Base-by-base conservation (phyloP, 2,113 vertebrate genomes). In the Tachycineta bicolor region DNA sequence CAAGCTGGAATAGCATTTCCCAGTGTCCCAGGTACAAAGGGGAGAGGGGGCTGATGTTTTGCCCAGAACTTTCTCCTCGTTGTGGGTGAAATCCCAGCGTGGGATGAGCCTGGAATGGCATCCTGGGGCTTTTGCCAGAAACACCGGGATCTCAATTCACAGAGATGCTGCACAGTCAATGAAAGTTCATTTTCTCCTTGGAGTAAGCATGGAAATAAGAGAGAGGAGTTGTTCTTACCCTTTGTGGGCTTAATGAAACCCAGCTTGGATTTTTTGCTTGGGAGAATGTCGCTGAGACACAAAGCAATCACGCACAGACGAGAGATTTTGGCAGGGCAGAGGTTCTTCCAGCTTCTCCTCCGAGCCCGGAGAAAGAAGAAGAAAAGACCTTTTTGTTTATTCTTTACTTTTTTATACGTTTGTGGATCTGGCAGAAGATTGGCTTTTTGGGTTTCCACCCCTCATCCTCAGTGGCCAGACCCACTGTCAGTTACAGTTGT, bases 211-310 rank as follows among this genome's bases (percentile, higher is more conserved):
- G 11, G 33, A n/a, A 87, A 43, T 65, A 28, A 47, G 37, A 34
- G 5, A 0, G 2, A 67, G 11, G 37, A 6, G 6, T 14, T 65
- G 4, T 15, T 19, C 31, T 68, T 43, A 22, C 9, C 44, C 53
- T 43, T 18, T 6, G 7, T 60, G 56, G 22, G 39, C 47, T 74
- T 28, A 7, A 24, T 17, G 11, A 78, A 91, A 39, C 24, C 70
- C 53, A 55, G 0, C 34, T 33, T 62, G 82, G 29, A 17, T 71
- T 69, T 14, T 44, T 82, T 2, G 0, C 52, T 12, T n/a, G 60
- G 70, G 63, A 60, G n/a, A n/a, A n/a, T n/a, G n/a, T n/a, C n/a
- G n/a, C n/a, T n/a, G n/a, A n/a, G n/a, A n/a, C n/a, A n/a, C n/a
- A n/a, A n/a, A n/a, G n/a, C n/a, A n/a, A n/a, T n/a, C n/a, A n/a